phyloP scores from a whole-genome alignment of 1,140 invertebrate genomes.

The Macrocentrus cingulum region DNA sequence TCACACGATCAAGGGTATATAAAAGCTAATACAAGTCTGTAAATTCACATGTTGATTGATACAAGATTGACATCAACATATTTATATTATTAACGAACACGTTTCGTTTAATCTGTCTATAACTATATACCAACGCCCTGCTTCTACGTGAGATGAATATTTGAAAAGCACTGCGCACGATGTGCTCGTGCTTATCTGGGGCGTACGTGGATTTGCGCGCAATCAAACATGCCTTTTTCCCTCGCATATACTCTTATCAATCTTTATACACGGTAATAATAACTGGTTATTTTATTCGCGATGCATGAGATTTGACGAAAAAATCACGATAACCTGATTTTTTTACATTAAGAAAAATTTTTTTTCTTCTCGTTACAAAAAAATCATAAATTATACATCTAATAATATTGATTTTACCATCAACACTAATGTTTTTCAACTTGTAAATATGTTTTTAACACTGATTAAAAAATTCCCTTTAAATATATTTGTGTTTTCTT shows the following conservation, averaged over 20 bases:
- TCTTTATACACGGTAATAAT: slow-evolving; percentile 16
- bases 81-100: neutral
- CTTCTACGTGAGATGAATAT: slow-evolving; percentile 40
- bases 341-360: neutral
- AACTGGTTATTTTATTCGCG: slow-evolving; percentile 10
- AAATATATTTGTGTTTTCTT: no score
- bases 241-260: slow-evolving; percentile 8
- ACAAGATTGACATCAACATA: no score
- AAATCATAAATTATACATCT: no score
- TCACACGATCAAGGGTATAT: no score
- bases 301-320: no score
- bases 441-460: no score
- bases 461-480: no score
- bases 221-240: slow-evolving; percentile 5
- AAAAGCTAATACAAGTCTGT: no score
- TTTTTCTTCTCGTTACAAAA: no score
- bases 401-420: no score
- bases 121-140: neutral
- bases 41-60: no score
- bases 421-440: no score
- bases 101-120: neutral
- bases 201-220: slow-evolving; percentile 13
- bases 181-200: slow-evolving; percentile 17
- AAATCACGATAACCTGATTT: neutral
- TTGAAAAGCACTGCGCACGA: slow-evolving; percentile 22